Base-by-base conservation (phyloP, 1,140 invertebrate genomes). In the Drosophila sproati region DNA sequence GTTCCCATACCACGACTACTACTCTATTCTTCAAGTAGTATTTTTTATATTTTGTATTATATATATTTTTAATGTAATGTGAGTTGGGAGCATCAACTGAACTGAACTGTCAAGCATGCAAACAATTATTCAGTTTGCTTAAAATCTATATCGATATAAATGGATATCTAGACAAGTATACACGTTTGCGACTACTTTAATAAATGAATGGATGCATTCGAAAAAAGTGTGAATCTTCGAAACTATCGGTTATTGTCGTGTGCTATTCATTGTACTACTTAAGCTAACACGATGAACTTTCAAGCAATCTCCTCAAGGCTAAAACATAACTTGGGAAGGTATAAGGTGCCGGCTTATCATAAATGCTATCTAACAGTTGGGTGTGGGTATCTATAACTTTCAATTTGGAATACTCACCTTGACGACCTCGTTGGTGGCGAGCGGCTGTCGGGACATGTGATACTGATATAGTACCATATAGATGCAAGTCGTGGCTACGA, bases 401-500 rank as follows among this genome's bases (percentile, higher is more conserved):
- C 20, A 29, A 67, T 43, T 34, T 5, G 10, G 3, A 37, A 12
- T 20, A 79, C 85, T 80, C 61, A 92, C 91, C 91, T 92, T 92
- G 48, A 90, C 74, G 52, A 82, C 69, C 56, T 92, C 85, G 47
- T 78, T 72, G 63, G 64, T 39, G 59, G 88, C 62, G 29, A 91
- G 74, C 20, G 86, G 82, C 35, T 88, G 74, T 34, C 78, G 80
- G 68, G 82, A 92, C 77, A 91, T 78, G 72, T 92, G 91, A 67
- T 92, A 92, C 77, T 92, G 92, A 68, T 92, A 92, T 51, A 92
- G 88, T 55, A 88, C 83, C 91, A 92, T 92, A 59, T 92, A 92
- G 56, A 92, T 91, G 77, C 92, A 92, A 43, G 91, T 92, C 62
- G 92, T 92, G 55, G 87, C 82, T 76, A 92, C 63, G 73, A 92